Base-by-base conservation (phyloP, 2,797 vertebrate genomes). In the Takifugu ocellatus region DNA sequence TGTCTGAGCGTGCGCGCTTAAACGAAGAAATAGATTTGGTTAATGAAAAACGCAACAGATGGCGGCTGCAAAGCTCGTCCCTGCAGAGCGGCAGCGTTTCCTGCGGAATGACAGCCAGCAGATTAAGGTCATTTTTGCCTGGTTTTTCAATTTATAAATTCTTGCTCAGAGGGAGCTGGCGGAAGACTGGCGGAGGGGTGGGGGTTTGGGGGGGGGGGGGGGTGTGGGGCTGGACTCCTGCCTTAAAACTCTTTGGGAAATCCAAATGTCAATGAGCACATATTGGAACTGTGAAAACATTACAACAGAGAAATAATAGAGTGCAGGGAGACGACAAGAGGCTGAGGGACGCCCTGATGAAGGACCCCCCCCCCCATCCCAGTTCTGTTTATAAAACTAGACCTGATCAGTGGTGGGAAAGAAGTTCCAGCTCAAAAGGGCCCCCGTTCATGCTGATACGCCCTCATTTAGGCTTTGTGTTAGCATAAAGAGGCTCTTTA, bases 21-120 rank as follows among this genome's bases (percentile, higher is more conserved):
- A 89, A 87, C 77, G 84, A 79, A 87, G 84, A 81, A 86, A 87
- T 89, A 88, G 85, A 88, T 88, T 87, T 86, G 85, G 86, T 88
- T 89, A 90, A 89, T 90, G 87, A 88, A 90, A 91, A 89, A 88
- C 58, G 82, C 85, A 90, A 88, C 89, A 90, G 89, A 89, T 89
- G 89, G 90, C 69, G 79, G 79, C 83, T 78, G 79, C 82, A 85
- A 87, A 86, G 76, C 78, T 72, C 16, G 69, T 90, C 87, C 84
- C 89, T 57, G 71, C 79, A 78, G 87, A 89, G 83, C 79, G 66
- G 21, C 49, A 83, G 81, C 84, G 74, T 85, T 87, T 88, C 78
- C 87, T 66, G 84, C 84, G 73, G 81, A 87, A 87, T 77, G 83
- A 81, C 81, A 72, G 77, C 53, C 77, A 78, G 81, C 72, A 82